These are phyloP conservation scores for Semotilus atromaculatus DNA, from an alignment of 2,797 vertebrate genomes.

Conservation along the genomic window DNA sequence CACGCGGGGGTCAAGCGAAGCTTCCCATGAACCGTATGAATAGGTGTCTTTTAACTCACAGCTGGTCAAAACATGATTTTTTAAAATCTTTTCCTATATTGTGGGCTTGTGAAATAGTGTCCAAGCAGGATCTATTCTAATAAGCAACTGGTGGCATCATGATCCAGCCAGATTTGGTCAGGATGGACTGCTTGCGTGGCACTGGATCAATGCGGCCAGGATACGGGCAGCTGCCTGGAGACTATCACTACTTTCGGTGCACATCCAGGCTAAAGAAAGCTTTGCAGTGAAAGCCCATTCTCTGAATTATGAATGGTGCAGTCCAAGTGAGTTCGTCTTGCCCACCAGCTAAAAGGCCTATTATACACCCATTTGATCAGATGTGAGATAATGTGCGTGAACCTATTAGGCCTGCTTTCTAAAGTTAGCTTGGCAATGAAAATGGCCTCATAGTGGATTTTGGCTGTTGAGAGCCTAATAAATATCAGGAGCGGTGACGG, in stretches of 20 bases:
- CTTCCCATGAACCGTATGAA: neutral
- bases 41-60: slow-evolving; percentile 8
- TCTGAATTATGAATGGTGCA: slow-evolving; percentile 53
- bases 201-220: slow-evolving; percentile 5
- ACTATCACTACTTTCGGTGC: slow-evolving; percentile 61
- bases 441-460: slow-evolving; percentile 45
- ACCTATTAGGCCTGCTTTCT: slow-evolving; percentile 48
- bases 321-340: slow-evolving; percentile 57
- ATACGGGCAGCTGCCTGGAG: slow-evolving; percentile 66
- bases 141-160: slow-evolving; percentile 36
- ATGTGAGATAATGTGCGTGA: slow-evolving; percentile 46
- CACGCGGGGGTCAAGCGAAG: slow-evolving; percentile 4
- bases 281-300: slow-evolving; percentile 52
- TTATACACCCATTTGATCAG: slow-evolving; percentile 58
- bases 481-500: slow-evolving; percentile 44
- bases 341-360: slow-evolving; percentile 49
- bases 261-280: slow-evolving; percentile 61
- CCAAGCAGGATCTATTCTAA: slow-evolving; percentile 38
- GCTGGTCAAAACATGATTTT: neutral
- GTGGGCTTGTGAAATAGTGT: neutral
- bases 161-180: slow-evolving; percentile 53
- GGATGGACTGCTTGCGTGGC: slow-evolving; percentile 9
- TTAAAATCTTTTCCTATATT: neutral
- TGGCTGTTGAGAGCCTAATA: slow-evolving; percentile 50
- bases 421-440: slow-evolving; percentile 41